Base-by-base conservation (phyloP, 2,113 vertebrate genomes). In the Cacatua alba region DNA sequence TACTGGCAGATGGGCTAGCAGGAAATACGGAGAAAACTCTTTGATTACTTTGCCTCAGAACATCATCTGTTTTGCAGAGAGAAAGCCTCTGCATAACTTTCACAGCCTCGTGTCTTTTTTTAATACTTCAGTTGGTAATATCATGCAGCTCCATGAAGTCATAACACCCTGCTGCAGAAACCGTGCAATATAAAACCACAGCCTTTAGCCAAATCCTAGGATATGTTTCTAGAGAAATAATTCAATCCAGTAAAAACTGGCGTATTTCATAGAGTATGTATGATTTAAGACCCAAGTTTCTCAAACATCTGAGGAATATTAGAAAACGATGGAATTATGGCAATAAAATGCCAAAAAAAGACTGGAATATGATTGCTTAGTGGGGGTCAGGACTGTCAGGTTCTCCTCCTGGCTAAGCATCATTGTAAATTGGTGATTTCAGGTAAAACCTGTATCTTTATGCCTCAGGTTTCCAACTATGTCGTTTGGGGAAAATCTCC, bases 81-180 rank as follows among this genome's bases (percentile, higher is more conserved):
- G 14, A 26, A 67, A 74, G 43, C 4, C 49, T 33, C 51, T 43
- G 43, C 41, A 59, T 10, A 86, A 43, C 53, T 57, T 69, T 20
- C 48, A 15, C 57, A 64, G 52, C 33, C 33, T 33, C 0, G 0
- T 21, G 5, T 26, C 31, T 21, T 49, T 48, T 70, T 2, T 48
- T 52, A 60, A 3, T 35, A 16, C 33, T 46, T 49, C 1, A 39
- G 49, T 5, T 37, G 21, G 41, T 23, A 17, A n/a, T 17, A 39
- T 1, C 31, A 29, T 29, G 18, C 44, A 63, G 59, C 26, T 70
- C 25, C 31, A 76, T 3, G 0, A 78, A 41, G 41, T 25, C 80
- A 8, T 11, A 48, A 55, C 52, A 57, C 41, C 37, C 18, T 26
- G 33, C 63, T 70, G 25, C 64, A 88, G 41, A 63, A 63, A 88